phyloP scores from a whole-genome alignment of 2,113 vertebrate species.

The Oncorhynchus kisutch region DNA sequence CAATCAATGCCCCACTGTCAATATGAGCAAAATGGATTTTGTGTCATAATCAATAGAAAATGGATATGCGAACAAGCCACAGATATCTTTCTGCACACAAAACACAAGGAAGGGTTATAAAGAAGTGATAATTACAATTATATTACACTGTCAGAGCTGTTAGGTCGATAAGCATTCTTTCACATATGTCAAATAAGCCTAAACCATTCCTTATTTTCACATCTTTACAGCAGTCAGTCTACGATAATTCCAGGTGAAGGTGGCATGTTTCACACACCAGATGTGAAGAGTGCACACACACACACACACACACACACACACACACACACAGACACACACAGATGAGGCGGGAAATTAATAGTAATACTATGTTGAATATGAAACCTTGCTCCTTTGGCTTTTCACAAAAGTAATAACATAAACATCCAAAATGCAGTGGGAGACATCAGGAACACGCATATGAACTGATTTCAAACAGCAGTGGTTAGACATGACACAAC shows the following conservation, averaged over 20 bases:
- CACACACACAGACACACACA: slow-evolving; percentile 2
- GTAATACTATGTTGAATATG: slow-evolving; percentile 34
- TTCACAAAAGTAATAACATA: slow-evolving; percentile 19
- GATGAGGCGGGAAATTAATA: slow-evolving; percentile 25
- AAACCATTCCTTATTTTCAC: slow-evolving; percentile 39
- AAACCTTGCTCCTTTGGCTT: slow-evolving; percentile 20
- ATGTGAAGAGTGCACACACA: slow-evolving; percentile 31
- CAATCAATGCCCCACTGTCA: background rate
- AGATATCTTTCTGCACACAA: slow-evolving; percentile 2
- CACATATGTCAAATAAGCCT: slow-evolving; percentile 17
- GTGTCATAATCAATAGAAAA: background rate
- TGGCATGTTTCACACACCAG: slow-evolving; percentile 50
- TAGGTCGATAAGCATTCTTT: slow-evolving; percentile 33
- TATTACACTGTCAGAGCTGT: slow-evolving; percentile 3
- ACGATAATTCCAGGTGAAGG: slow-evolving; percentile 51
- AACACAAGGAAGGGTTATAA: background rate
- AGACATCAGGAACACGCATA: slow-evolving; percentile 6
- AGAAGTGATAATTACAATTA: slow-evolving; percentile 4
- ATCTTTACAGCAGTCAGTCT: slow-evolving; percentile 32
- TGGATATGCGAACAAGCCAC: background rate
- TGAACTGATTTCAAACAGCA: background rate
- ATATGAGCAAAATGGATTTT: background rate
- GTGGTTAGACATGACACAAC: slow-evolving; percentile 13
- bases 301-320: no score
- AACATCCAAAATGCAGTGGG: slow-evolving; percentile 13